These are phyloP conservation scores for Halictus quadricinctus DNA, from an alignment of 2,888 invertebrate genomes.

Conservation along the genomic window DNA sequence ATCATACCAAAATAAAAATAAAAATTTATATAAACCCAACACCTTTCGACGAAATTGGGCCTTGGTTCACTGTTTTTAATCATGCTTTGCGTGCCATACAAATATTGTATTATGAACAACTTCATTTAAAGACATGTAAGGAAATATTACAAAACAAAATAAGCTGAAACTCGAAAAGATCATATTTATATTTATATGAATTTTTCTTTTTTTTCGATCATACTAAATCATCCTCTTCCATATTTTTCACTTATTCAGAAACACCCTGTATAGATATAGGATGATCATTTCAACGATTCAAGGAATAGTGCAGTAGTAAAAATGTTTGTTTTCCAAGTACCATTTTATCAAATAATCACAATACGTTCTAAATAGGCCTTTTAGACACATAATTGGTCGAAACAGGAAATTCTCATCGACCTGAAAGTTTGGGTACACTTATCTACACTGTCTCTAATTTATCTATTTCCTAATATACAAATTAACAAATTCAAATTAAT, in stretches of 20 bases:
- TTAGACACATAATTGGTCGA: slow-evolving; percentile 29
- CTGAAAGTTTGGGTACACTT: slow-evolving; percentile 22
- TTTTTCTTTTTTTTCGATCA: neutral
- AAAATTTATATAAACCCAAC: neutral
- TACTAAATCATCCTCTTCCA: neutral
- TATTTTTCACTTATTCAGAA: neutral
- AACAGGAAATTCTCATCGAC: slow-evolving; percentile 23
- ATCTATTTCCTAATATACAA: neutral
- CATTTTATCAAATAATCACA: slow-evolving; percentile 26
- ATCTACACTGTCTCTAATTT: neutral
- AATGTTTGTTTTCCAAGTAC: slow-evolving; percentile 24
- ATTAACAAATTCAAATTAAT: neutral
- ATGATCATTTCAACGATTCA: slow-evolving; percentile 43
- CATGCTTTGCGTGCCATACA: neutral
- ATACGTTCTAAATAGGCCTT: slow-evolving; percentile 43
- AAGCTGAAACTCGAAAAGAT: too few species aligned
- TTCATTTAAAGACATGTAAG: neutral
- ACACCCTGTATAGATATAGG: slow-evolving; percentile 20
- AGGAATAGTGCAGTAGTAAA: slow-evolving; percentile 28
- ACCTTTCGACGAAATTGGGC: neutral
- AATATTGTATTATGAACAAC: neutral
- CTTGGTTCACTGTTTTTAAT: neutral
- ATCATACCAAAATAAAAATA: neutral
- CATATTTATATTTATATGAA: neutral
- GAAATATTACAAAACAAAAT: neutral